Base-by-base conservation (phyloP, 1,140 invertebrate genomes). In the Nasonia giraulti region DNA sequence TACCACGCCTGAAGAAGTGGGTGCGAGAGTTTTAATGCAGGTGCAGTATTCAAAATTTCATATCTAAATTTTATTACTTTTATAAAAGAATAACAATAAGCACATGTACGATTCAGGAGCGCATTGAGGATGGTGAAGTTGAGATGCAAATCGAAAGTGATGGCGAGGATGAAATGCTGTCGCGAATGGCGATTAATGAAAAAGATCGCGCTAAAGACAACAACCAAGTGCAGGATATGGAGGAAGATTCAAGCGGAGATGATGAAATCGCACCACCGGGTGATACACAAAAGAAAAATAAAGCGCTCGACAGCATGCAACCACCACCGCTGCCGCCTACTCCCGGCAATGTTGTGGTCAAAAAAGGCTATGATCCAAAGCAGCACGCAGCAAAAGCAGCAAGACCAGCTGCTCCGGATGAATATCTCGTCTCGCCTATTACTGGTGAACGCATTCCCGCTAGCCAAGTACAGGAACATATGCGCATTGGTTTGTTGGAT, bases 361-460 rank as follows among this genome's bases (percentile, higher is more conserved):
- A 98, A 89, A 99, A 98, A 91, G 96, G 96, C 82, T 99, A 99
- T 91, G 97, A 99, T 95, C 99, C 99, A 0, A 99, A 99, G 93
- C 96, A 96, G 91, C 91, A 92, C 50, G 94, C 94, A 37, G 92
- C 94, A 6, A 95, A 96, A 88, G 93, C 94, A 14, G 90, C 94
- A 4, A 89, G 95, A 11, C 94, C 95, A 10, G 93, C 92, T 20
- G 93, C 94, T 68, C 92, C 95, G 14, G 98, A 99, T 90, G 97
- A 99, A 88, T 99, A 96, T 93, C 95, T 99, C 23, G 98, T 99
- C 83, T 99, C 99, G 2, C 99, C 99, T 0, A 98, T 99, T 88
- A 99, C 99, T 31, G 98, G 98, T 62, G 99, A 99, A 91, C 96
- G 97, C 89, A 99, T 99, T 89, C 98, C 98, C 0, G 98, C 98